Conservation (phyloP, 2,113 vertebrate genomes). For the Oplegnathus fasciatus region DNA sequence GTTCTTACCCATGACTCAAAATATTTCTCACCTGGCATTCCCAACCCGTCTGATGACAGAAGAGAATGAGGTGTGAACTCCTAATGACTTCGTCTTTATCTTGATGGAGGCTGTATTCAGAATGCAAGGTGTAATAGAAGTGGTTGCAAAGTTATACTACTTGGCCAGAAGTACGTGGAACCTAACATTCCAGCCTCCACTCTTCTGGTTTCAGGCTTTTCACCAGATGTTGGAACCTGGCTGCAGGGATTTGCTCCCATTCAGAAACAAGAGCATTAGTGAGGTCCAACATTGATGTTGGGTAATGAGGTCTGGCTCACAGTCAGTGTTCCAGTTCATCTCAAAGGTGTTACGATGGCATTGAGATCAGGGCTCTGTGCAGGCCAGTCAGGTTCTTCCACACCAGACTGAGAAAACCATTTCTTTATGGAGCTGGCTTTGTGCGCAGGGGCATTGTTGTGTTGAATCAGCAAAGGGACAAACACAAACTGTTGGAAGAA, state of each 20-base stretch:
- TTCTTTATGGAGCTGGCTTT: not conserved
- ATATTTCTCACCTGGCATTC: not conserved
- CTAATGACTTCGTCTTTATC: not conserved
- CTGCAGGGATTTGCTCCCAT: not conserved
- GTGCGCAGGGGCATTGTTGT: too few species aligned
- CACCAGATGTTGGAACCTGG: not conserved
- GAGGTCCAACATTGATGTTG: not conserved
- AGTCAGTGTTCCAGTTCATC: not conserved
- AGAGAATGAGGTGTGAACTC: not conserved
- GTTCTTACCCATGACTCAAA: constrained; percentile 1
- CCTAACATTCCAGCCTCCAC: not conserved
- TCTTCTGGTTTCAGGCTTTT: not conserved
- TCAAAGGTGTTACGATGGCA: not conserved
- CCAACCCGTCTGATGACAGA: not conserved
- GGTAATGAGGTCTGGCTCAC: not conserved
- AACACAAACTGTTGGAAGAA: not conserved
- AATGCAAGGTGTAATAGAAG: not conserved
- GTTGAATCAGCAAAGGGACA: not conserved
- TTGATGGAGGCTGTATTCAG: not conserved
- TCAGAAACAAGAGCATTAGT: not conserved
- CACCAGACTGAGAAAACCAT: not conserved
- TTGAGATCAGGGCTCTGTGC: not conserved
- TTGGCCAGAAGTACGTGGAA: not conserved
- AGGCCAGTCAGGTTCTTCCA: constrained; percentile 3
- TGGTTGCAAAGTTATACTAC: not conserved